Evolutionary conservation across 37 sponge, comb jelly and placozoan genomes (phyloP), one percentile per base, ranked within the genome.

Genomic region (Hormiphora californensis): DNA sequence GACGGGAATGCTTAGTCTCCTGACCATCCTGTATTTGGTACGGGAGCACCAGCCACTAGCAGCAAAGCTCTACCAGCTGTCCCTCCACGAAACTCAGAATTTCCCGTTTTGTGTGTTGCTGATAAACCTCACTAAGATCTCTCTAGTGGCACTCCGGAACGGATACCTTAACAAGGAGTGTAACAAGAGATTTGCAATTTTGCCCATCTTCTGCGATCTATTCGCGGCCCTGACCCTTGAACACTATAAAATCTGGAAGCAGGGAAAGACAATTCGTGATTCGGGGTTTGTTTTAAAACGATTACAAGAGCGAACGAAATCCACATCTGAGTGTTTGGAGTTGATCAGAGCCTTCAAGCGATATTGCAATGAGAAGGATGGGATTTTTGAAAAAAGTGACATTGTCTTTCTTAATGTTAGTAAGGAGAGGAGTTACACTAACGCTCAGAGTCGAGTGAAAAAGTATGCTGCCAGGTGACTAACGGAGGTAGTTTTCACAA

Each of bases 141-240:
- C 46, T 39, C 81, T 73, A 1, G 44, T 73, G 40, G 81, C 81
- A 12, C 22, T 73, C 46, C 40, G 81, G 38, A 73, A 40, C 25
- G 81, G 81, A 15, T 73, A 43, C 23, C 81, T 73, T 28, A 73
- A 73, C 23, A 73, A 73, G 35, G 81, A 73, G 38, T 73, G 81
- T 21, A 73, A 73, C 43, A 39, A 19, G n/a, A n/a, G 81, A 0
- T 40, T 73, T 21, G 81, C 81, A 1, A 73, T 73, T 2, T 36
- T 73, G 23, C 81, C 81, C 1, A 73, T 73, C 23, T 36, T 73
- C 17, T 73, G 81, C 43, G 81, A 73, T 73, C 21, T 73, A 4
- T 73, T 73, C 23, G 9, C 81, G 4, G 43, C 81, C 8, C 23
- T 73, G 22, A 33, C 46, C 23, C 43, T 27, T 40, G 81, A 73